Evolutionary conservation across 1,140 invertebrate genomes (phyloP).

Genomic region (Drosophila azteca): DNA sequence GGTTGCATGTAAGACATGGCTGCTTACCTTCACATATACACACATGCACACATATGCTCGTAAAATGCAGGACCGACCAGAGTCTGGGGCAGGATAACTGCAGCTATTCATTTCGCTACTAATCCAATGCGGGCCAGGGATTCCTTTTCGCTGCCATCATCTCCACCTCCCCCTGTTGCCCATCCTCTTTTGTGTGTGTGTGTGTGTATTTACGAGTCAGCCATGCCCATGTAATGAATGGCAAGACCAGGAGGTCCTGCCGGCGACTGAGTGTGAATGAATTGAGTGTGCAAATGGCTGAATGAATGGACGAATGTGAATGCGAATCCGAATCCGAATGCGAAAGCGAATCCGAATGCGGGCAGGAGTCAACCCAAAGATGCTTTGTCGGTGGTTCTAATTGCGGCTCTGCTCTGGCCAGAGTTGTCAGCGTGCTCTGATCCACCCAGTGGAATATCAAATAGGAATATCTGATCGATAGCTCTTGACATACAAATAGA

Average conservation of each 20-base stretch:
- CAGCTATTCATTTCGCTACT: slow-evolving; percentile 63
- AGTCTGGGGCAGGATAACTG: slow-evolving; percentile 43
- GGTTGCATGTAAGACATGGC: slow-evolving; percentile 24
- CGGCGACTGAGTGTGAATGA: slow-evolving; percentile 40
- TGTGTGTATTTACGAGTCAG: slow-evolving; percentile 43
- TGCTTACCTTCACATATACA: slow-evolving; percentile 24
- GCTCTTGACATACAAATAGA: no score
- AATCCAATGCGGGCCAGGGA: slow-evolving; percentile 59
- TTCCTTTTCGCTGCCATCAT: slow-evolving; percentile 19
- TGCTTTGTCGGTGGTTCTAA: not conserved
- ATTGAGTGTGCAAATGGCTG: slow-evolving; percentile 39
- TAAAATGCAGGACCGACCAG: slow-evolving; percentile 31
- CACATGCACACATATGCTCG: slow-evolving; percentile 31
- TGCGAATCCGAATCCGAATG: no score
- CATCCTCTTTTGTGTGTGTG: slow-evolving; percentile 20
- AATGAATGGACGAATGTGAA: slow-evolving; percentile 25
- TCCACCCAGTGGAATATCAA: no score
- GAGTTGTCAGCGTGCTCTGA: not conserved
- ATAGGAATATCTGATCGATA: no score
- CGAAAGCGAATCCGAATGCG: slow-evolving; percentile 9
- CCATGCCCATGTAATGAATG: slow-evolving; percentile 60
- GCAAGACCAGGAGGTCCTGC: slow-evolving; percentile 13
- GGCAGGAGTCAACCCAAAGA: not conserved
- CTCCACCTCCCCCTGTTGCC: slow-evolving; percentile 1
- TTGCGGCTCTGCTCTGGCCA: not conserved